These are phyloP conservation scores for Hippoglossus stenolepis DNA, from an alignment of 2,113 vertebrate species.

Conservation along the genomic window DNA sequence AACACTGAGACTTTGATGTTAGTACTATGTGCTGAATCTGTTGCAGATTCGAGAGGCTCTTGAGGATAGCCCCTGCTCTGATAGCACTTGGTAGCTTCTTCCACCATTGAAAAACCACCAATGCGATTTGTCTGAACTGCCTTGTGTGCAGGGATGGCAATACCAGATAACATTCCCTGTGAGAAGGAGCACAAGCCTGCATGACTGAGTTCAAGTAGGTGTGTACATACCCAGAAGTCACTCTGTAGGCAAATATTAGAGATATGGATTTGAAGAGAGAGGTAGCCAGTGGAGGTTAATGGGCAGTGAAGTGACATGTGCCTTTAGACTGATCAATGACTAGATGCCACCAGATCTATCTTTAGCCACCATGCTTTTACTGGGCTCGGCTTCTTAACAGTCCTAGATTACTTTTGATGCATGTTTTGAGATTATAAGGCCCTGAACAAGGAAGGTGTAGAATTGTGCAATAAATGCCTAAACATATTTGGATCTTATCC, in stretches of 20 bases:
- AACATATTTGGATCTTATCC: too few relatives aligned
- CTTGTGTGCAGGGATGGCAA: background rate
- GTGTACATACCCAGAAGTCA: background rate
- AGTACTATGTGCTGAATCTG: background rate
- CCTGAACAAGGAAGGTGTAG: too few relatives aligned
- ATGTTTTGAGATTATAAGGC: too few relatives aligned
- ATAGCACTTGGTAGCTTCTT: background rate
- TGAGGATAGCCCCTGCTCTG: background rate
- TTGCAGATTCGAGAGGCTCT: too few relatives aligned
- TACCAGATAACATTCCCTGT: background rate
- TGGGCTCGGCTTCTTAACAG: too few relatives aligned
- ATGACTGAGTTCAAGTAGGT: background rate
- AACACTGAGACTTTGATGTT: background rate
- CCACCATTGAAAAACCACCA: background rate
- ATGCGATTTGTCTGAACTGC: background rate
- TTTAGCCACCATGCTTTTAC: too few relatives aligned
- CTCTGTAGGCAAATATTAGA: background rate
- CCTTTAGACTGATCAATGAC: background rate
- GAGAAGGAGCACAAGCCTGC: background rate
- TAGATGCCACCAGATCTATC: too few relatives aligned
- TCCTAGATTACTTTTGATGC: too few relatives aligned
- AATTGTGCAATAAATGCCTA: too few relatives aligned
- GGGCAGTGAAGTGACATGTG: background rate
- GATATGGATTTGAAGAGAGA: too few relatives aligned
- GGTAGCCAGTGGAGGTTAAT: background rate